Evolutionary conservation across 2,113 vertebrate genomes (phyloP), one percentile per base, ranked within the genome.

Genomic region (Glaucomys volans): DNA sequence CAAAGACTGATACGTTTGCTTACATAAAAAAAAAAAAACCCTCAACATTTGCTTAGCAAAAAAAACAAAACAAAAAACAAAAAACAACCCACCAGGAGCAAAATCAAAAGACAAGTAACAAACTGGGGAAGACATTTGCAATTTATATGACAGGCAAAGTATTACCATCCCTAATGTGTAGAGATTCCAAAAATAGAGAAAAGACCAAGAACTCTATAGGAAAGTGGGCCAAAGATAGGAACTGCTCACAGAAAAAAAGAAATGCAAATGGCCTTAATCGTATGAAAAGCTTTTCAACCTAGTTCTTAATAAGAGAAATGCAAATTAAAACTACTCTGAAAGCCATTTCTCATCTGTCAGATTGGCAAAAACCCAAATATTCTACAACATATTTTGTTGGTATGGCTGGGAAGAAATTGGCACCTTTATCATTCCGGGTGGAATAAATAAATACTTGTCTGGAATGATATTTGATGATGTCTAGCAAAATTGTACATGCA

Each of bases 161-260:
- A 94, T 94, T 91, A 91, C 64, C 91, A 91, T 76, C 8, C 6
- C 62, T 95, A 86, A 96, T 91, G 81, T 91, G 71, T 84, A 86
- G 83, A 86, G 17, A 79, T 80, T 62, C 88, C 95, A 96, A 95
- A 97, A 96, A 95, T 94, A 97, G 87, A 97, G 77, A 87, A 82
- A 79, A 91, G 82, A 93, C 35, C 64, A 95, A 91, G 69, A 62
- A 42, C 66, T 6, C 79, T 72, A 18, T 0, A 89, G 71, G 42
- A 97, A 97, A 95, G 79, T 92, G 75, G 86, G 91, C 90, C 87
- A 97, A 87, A 95, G 69, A 91, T 67, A 92, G 42, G 50, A 97
- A 85, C 89, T 79, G 47, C 88, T 88, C 79, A 50, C 35, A 50
- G 79, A 93, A 92, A 77, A 77, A 97, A 82, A 81, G 88, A 91